Percentiles rank a stretch among this genome's conserved stretches.
These are phyloP conservation scores for Poecilia gillii DNA, from an alignment of 2,797 vertebrate genomes.

Conservation along the genomic window DNA sequence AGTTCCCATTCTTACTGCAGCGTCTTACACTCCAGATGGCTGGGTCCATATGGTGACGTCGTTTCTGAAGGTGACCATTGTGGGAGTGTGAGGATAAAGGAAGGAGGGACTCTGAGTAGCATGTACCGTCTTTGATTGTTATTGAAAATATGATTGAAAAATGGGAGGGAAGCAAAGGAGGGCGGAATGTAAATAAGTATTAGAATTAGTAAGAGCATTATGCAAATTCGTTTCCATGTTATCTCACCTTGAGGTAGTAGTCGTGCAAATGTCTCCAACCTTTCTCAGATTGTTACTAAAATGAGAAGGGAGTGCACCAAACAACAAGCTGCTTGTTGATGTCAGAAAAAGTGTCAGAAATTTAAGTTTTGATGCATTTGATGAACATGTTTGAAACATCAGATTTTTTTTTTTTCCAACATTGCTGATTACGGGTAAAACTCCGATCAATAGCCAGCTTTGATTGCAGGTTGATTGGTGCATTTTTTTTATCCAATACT, in stretches of 20 bases:
- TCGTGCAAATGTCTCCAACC: neutral
- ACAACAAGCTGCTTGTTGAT: neutral
- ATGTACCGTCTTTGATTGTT: slow-evolving; percentile 49
- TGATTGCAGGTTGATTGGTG: neutral
- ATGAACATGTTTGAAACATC: neutral
- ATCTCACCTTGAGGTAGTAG: neutral
- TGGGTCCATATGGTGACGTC: slow-evolving; percentile 73
- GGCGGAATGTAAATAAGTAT: slow-evolving; percentile 4
- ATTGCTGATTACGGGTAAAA: neutral
- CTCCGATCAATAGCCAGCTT: neutral
- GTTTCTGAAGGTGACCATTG: slow-evolving; percentile 72
- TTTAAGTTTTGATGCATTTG: neutral
- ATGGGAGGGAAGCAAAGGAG: neutral
- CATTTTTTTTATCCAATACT: neutral
- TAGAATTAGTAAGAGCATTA: slow-evolving; percentile 50
- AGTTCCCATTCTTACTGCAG: slow-evolving; percentile 41
- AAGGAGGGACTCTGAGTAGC: slow-evolving; percentile 34
- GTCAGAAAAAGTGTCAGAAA: neutral
- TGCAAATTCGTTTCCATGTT: slow-evolving; percentile 56
- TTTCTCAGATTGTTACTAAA: neutral
- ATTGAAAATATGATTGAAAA: slow-evolving; percentile 20
- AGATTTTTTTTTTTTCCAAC: neutral
- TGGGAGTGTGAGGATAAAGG: slow-evolving; percentile 31
- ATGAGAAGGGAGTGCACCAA: neutral
- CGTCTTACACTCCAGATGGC: slow-evolving; percentile 76